These are phyloP conservation scores for Drosophila sordidula DNA, from an alignment of 2,888 invertebrate genomes.

Conservation along the genomic window DNA sequence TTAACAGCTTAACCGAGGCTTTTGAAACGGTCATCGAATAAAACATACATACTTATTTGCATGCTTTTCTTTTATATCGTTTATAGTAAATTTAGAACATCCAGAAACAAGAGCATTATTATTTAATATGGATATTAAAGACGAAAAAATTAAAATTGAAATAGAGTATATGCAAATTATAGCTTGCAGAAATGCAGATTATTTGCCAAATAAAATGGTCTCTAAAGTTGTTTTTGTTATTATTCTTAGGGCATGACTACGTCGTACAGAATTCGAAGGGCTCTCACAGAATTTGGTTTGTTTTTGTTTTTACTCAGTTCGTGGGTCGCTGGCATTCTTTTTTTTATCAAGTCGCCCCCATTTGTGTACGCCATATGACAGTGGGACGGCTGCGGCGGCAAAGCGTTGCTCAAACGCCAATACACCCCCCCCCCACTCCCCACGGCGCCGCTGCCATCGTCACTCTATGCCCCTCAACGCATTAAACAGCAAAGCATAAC, in stretches of 20 bases:
- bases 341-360: conserved; percentile 45
- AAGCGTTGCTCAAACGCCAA: conserved; percentile 21
- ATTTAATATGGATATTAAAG: too few relatives aligned
- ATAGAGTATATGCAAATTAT: too few relatives aligned
- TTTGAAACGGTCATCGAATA: background rate
- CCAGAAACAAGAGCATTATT: too few relatives aligned
- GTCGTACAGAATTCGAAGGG: conserved; percentile 4
- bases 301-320: conserved; percentile 27
- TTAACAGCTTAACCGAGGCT: conserved; percentile 1
- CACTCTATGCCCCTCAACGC: background rate
- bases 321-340: conserved; percentile 22
- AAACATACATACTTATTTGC: background rate
- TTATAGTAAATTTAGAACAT: too few relatives aligned
- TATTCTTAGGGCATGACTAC: conserved; percentile 15
- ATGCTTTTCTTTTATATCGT: background rate
- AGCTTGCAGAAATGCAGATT: too few relatives aligned
- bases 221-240: too few relatives aligned
- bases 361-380: conserved; percentile 32
- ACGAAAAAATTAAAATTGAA: too few relatives aligned
- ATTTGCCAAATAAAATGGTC: too few relatives aligned
- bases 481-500: conserved; percentile 30
- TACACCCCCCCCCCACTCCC: conserved; percentile 5
- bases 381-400: conserved; percentile 38
- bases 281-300: background rate
- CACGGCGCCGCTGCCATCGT: background rate